These are phyloP conservation scores for Apodemia mormo DNA, from an alignment of 2,888 invertebrate genomes.

Conservation along the genomic window DNA sequence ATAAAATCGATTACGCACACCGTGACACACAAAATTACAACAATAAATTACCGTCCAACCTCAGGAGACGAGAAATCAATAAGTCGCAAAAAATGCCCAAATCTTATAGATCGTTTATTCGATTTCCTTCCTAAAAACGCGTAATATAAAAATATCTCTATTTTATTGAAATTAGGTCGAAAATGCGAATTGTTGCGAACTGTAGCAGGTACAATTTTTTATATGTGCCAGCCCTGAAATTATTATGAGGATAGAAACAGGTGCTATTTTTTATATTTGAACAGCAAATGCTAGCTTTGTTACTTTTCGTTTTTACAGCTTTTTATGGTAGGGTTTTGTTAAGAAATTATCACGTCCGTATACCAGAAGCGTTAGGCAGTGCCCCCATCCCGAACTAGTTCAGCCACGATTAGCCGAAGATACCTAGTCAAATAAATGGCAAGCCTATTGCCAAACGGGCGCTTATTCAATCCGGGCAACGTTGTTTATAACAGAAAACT, in stretches of 20 bases:
- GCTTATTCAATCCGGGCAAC: too few species aligned
- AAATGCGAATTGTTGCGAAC: conserved; percentile 8
- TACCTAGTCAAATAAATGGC: too few species aligned
- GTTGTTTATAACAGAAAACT: too few species aligned
- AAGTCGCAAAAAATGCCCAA: conserved; percentile 32
- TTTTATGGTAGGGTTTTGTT: not conserved
- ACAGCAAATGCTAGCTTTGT: conserved; percentile 20
- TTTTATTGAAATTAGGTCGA: not conserved
- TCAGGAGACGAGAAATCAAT: conserved; percentile 36
- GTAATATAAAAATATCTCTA: conserved; percentile 18
- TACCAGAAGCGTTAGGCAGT: too few species aligned
- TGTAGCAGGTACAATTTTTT: conserved; percentile 2
- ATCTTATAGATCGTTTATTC: conserved; percentile 17
- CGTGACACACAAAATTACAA: conserved; percentile 20
- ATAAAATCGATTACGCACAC: conserved; percentile 18
- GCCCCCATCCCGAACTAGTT: too few species aligned
- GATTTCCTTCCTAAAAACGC: conserved; percentile 25
- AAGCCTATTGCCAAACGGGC: too few species aligned
- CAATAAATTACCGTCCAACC: conserved; percentile 26
- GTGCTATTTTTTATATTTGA: conserved; percentile 12
- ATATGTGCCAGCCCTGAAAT: conserved; percentile 4
- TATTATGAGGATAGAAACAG: conserved; percentile 4
- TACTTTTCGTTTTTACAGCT: not conserved
- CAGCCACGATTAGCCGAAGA: too few species aligned
- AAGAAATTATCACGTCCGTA: too few species aligned